Base-by-base conservation (phyloP, 2,113 vertebrate species). In the Condylura cristata region DNA sequence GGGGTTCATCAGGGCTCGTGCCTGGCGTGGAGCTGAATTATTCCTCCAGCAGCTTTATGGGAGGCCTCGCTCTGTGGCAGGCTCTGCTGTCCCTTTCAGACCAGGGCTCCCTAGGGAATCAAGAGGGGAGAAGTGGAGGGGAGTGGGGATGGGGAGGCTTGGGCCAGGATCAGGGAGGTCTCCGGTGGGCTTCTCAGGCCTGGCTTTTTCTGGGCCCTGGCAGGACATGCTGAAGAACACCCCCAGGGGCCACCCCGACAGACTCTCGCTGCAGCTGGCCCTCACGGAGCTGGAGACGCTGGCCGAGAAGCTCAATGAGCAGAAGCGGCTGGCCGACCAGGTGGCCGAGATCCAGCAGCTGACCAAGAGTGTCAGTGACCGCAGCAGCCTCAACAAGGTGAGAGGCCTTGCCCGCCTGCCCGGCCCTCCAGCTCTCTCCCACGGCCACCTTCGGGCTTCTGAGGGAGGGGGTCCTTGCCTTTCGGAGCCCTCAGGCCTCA, bases 191-290 rank as follows among this genome's bases (percentile, higher is more conserved):
- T 34, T 28, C 86, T 58, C 81, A 90, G 60, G 5, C 51, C 16
- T 3, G 56, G 41, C 30, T 90, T 8, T 78, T 51, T 10, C 10
- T 9, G 90, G 46, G 10, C 32, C 37, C 86, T 12, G 66, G 0
- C 16, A 99, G 99, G 99, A 99, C 98, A 99, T 99, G 99, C 97
- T 99, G 83, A 99, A 99, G 97, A 99, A 99, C 95, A 99, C 99
- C 0, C 99, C 99, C 0, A 98, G 98, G 86, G 99, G 99, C 66
- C 99, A 99, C 3, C 98, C 99, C 0, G 99, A 99, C 94, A 98
- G 99, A 3, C 97, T 99, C 32, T 99, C 99, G 0, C 98, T 99
- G 91, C 99, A 99, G 97, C 97, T 99, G 44, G 99, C 99, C n/a
- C 99, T 99, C 53, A 99, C 99, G 0, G 99, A 99, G 98, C 98